Evolutionary conservation across 2,113 vertebrate genomes (phyloP).

Genomic region (Rissa tridactyla): DNA sequence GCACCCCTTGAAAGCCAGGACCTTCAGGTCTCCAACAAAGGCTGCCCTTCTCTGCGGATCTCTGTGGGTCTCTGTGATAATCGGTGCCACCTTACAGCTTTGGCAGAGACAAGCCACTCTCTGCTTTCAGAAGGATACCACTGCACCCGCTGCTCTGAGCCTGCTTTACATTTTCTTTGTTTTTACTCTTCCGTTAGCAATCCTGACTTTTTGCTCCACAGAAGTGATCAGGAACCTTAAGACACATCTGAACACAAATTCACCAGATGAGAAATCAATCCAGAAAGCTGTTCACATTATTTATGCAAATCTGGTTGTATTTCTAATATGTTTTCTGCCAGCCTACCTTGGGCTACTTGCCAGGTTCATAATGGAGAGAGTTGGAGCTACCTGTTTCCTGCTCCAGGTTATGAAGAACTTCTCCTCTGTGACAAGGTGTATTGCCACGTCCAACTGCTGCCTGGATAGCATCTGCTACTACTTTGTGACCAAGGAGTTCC

Average conservation of each 20-base stretch:
- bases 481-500: conserved; percentile 72
- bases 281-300: conserved; percentile 63
- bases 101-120: rapidly evolving
- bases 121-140: conserved; percentile 40
- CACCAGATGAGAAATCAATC: not conserved
- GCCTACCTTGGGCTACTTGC: conserved; percentile 30
- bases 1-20: conserved; percentile 66
- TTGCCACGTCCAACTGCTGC: conserved; percentile 75
- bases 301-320: conserved; percentile 70
- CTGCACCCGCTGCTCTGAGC: rapidly evolving
- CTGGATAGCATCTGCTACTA: conserved; percentile 78
- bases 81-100: not conserved
- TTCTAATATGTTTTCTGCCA: conserved; percentile 76
- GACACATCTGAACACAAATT: not conserved
- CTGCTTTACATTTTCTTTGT: not conserved
- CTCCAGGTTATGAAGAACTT: not conserved
- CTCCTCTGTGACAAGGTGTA: not conserved
- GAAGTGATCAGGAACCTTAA: conserved; percentile 58
- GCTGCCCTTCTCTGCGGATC: conserved; percentile 49
- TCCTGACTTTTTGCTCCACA: conserved; percentile 70
- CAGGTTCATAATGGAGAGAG: not conserved
- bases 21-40: conserved; percentile 60
- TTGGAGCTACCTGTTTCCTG: not conserved
- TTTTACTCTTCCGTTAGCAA: conserved; percentile 63
- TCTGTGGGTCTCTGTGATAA: conserved; percentile 61